phyloP scores from a whole-genome alignment of 2,888 invertebrate genomes.

The Daptonema setosum region DNA sequence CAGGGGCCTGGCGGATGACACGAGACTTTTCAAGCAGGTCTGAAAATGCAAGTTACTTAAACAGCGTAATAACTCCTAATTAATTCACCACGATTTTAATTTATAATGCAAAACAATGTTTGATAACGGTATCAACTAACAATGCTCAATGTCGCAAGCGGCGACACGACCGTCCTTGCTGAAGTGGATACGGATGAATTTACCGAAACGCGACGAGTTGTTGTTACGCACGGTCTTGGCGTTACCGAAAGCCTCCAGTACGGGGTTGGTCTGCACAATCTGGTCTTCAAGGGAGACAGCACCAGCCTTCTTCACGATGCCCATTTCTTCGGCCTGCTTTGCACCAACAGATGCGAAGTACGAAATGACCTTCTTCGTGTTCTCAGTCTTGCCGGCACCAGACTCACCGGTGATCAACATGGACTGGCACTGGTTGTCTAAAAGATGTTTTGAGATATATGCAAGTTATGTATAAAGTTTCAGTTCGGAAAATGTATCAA shows the following conservation, averaged over 20 bases:
- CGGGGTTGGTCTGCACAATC: constrained; percentile 94
- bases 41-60: constrained; percentile 35
- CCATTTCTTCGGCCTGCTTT: constrained; percentile 9
- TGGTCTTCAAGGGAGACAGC: constrained; percentile 89
- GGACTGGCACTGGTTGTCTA: constrained; percentile 96
- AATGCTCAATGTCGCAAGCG: constrained; percentile 98
- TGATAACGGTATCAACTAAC: constrained; percentile 44
- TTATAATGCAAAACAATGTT: neutral
- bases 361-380: constrained; percentile 99
- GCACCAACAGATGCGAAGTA: constrained; percentile 60
- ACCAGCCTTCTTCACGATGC: neutral
- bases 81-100: neutral
- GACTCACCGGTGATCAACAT: constrained; percentile 98
- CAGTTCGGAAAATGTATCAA: no score
- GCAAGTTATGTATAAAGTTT: no score
- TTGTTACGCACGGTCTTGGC: constrained; percentile 99
- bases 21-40: constrained; percentile 99
- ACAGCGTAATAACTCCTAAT: neutral
- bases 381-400: constrained; percentile 98
- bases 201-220: constrained; percentile 99
- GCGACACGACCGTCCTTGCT: constrained; percentile 95
- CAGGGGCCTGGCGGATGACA: constrained; percentile 74
- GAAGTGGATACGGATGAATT: constrained; percentile 99
- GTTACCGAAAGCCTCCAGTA: constrained; percentile 96
- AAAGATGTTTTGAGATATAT: no score